These are phyloP conservation scores for Pseudorasbora parva DNA, from an alignment of 2,113 vertebrate genomes.

Conservation along the genomic window DNA sequence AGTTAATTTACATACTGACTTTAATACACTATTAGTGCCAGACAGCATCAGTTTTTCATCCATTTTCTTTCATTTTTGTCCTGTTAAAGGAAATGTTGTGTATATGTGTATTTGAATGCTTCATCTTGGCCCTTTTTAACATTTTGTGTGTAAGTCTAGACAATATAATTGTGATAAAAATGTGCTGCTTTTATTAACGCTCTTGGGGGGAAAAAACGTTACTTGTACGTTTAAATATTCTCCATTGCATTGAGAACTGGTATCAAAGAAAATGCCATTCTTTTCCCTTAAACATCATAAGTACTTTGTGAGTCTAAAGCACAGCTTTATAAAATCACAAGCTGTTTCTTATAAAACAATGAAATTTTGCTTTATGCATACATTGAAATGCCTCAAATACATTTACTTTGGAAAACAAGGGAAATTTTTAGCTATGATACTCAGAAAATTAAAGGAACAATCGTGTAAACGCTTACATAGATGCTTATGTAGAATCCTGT, in stretches of 20 bases:
- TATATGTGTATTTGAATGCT: not conserved
- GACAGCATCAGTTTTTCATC: not conserved
- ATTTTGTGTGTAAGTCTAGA: not conserved
- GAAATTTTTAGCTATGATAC: not conserved
- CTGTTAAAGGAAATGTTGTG: not conserved
- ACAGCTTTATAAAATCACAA: not conserved
- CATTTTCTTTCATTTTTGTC: not conserved
- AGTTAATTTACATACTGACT: conserved; percentile 39
- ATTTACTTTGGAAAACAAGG: not conserved
- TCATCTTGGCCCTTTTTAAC: not conserved
- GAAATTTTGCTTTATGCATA: not conserved
- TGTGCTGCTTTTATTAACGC: not conserved
- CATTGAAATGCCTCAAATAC: not conserved
- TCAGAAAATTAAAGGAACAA: not conserved
- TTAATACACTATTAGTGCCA: conserved; percentile 38
- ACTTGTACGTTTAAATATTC: not conserved
- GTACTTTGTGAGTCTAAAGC: not conserved
- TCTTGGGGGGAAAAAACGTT: not conserved
- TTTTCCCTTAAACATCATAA: not conserved
- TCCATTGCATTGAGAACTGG: not conserved
- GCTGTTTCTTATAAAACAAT: not conserved
- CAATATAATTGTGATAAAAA: not conserved
- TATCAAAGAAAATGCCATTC: not conserved
- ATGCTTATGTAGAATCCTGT: not conserved
- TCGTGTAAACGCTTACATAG: not conserved